Conservation (phyloP, 2,113 vertebrate genomes). For the Capricornis sumatraensis region DNA sequence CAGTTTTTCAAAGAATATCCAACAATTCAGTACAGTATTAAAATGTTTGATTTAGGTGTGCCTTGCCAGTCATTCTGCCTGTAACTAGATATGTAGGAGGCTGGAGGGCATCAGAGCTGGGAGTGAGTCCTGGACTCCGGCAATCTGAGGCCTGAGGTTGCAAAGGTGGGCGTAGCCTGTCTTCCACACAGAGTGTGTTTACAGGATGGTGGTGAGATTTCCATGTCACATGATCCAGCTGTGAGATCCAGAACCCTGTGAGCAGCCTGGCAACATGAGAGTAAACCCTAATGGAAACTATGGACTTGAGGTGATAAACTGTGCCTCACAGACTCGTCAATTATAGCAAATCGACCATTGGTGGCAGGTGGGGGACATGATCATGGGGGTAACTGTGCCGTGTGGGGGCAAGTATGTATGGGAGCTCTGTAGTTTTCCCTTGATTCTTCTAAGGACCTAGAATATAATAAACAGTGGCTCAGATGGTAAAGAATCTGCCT, state of each 20-base stretch:
- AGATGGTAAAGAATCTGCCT: background rate
- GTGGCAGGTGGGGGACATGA: background rate
- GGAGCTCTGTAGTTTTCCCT: background rate
- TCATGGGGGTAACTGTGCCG: background rate
- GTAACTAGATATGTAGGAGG: rapidly evolving
- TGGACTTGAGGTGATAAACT: background rate
- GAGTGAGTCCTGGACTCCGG: rapidly evolving
- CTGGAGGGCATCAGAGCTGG: rapidly evolving
- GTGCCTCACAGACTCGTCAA: rapidly evolving
- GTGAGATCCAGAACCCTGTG: background rate
- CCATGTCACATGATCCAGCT: too few relatives aligned
- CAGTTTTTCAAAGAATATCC: background rate
- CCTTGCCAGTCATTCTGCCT: rapidly evolving
- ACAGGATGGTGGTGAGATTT: background rate
- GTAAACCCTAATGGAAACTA: background rate
- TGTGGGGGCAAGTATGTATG: background rate
- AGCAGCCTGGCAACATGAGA: background rate
- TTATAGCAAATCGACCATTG: background rate
- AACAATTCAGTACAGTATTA: background rate
- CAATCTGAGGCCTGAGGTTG: background rate
- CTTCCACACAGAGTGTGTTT: background rate
- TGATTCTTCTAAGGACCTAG: too few relatives aligned
- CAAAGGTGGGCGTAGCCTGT: too few relatives aligned
- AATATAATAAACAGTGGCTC: background rate
- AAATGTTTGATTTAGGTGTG: background rate